These are phyloP conservation scores for Anthopleura sola DNA, from an alignment of 64 coral and sea anemone species.

Conservation along the genomic window DNA sequence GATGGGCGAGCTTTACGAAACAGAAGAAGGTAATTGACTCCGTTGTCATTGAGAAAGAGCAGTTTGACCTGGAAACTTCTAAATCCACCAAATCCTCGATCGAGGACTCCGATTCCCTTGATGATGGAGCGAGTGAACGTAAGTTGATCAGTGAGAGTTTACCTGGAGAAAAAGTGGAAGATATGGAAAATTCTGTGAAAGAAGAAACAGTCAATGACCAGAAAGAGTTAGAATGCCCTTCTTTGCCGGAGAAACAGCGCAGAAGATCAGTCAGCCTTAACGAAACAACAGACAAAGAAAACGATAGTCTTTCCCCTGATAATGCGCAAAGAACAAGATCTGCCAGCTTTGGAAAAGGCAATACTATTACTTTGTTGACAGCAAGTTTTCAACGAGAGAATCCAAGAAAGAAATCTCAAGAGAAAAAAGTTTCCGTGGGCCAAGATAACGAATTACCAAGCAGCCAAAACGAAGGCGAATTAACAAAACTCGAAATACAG, in stretches of 20 bases:
- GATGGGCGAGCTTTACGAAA: slow-evolving; percentile 26
- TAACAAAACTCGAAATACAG: not conserved
- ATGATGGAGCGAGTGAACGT: not conserved
- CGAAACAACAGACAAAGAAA: slow-evolving; percentile 11
- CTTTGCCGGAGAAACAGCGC: not conserved
- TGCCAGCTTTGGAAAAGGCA: slow-evolving; percentile 9
- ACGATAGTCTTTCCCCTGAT: not conserved
- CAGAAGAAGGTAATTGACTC: not conserved
- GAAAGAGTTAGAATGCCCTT: not conserved
- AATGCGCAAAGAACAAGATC: not conserved
- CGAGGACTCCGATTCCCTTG: not conserved
- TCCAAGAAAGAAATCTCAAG: not conserved
- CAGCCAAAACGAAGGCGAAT: not conserved
- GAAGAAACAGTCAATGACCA: not conserved
- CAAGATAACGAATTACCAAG: not conserved
- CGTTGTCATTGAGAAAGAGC: not conserved
- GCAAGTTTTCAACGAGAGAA: not conserved
- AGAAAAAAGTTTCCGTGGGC: not conserved
- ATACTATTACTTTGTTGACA: not conserved
- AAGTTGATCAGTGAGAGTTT: not conserved
- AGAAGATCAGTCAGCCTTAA: slow-evolving; percentile 13
- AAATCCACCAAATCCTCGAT: not conserved
- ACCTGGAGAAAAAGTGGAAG: not conserved
- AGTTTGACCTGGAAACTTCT: not conserved
- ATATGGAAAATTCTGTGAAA: not conserved